Conservation (phyloP, 2,113 vertebrate genomes). For the Elephantulus edwardii region DNA sequence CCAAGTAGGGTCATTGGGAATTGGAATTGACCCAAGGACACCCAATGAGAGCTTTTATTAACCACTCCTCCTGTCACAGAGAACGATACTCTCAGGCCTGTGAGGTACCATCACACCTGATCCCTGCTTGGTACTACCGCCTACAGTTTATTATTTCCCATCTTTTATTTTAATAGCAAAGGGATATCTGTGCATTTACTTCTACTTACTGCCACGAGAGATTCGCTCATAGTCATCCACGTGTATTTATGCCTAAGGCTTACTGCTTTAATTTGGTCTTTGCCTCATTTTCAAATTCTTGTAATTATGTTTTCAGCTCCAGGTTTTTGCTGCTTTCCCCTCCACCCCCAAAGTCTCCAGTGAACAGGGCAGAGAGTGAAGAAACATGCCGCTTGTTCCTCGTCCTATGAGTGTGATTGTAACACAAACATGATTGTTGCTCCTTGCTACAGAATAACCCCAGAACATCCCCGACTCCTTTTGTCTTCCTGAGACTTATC, state of each 20-base stretch:
- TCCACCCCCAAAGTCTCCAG: not conserved
- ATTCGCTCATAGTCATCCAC: conserved; percentile 17
- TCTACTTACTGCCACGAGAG: conserved; percentile 7
- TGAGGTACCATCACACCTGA: not conserved
- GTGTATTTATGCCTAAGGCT: conserved; percentile 51
- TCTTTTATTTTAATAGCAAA: conserved; percentile 22
- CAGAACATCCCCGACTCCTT: not conserved
- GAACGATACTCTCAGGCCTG: fast-evolving
- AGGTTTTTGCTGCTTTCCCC: not conserved
- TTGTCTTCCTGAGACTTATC: not conserved
- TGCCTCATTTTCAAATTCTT: conserved; percentile 51
- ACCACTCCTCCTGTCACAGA: not conserved
- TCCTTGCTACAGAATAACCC: no score
- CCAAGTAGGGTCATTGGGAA: not conserved
- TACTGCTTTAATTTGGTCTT: conserved; percentile 43
- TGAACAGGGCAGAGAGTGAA: not conserved
- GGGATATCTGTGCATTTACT: not conserved
- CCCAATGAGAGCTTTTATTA: no score
- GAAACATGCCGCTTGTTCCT: not conserved
- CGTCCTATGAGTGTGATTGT: not conserved
- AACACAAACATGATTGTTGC: not conserved
- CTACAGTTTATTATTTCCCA: not conserved
- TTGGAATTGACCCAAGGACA: not conserved
- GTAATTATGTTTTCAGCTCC: conserved; percentile 51
- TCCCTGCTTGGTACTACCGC: not conserved